phyloP scores from a whole-genome alignment of 2,797 vertebrate genomes.

The Antennarius maculatus region DNA sequence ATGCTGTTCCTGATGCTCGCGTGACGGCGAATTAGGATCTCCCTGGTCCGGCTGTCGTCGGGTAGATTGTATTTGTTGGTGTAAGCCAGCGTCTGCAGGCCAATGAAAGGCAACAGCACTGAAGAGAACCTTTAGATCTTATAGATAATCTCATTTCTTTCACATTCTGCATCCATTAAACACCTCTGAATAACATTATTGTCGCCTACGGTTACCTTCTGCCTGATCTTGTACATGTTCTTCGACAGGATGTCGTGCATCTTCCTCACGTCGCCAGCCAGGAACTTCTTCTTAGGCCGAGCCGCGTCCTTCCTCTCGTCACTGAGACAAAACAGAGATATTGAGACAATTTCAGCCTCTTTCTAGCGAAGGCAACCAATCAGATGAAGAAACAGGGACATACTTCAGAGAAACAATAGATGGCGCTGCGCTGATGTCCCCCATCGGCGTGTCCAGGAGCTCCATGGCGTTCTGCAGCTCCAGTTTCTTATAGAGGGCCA shows the following conservation, averaged over 20 bases:
- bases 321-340: conserved; percentile 63
- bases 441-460: conserved; percentile 86
- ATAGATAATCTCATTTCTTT: too few species aligned
- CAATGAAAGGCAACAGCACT: not conserved
- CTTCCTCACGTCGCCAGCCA: conserved; percentile 85
- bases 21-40: conserved; percentile 91
- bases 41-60: conserved; percentile 84
- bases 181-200: too few species aligned
- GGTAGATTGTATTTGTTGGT: conserved; percentile 88
- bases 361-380: too few species aligned
- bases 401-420: conserved; percentile 88
- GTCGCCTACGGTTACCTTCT: conserved; percentile 43
- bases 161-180: too few species aligned
- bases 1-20: conserved; percentile 88
- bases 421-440: conserved; percentile 88
- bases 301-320: conserved; percentile 74
- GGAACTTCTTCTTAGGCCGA: conserved; percentile 83
- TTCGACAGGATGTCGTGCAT: conserved; percentile 93
- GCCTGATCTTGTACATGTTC: conserved; percentile 97
- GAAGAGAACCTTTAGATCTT: too few species aligned
- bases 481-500: conserved; percentile 95
- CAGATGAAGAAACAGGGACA: conserved; percentile 27
- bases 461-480: conserved; percentile 97
- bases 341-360: conserved; percentile 17
- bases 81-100: conserved; percentile 87